Evolutionary conservation across 2,113 vertebrate species (phyloP), one percentile per base, ranked within the genome.

Genomic region (Globicephala melas): DNA sequence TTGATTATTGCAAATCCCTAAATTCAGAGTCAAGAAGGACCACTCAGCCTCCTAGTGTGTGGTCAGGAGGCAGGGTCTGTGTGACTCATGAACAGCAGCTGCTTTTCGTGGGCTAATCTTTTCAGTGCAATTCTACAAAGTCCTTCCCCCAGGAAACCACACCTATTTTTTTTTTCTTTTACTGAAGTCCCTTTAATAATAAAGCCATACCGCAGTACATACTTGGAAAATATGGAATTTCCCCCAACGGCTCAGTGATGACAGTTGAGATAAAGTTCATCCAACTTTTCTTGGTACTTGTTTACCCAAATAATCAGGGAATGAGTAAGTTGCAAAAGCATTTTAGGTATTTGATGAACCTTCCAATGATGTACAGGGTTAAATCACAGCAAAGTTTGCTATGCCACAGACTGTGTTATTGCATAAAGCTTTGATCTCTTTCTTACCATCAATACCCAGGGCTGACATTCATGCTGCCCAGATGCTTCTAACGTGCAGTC

Each of bases 211-310:
- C 21, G 21, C 6, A 89, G 84, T 44, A 63, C 4, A 53, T 36
- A 68, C 82, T 70, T 79, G 28, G 77, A 88, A 91, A 79, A 94
- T 81, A 41, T 0, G 13, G 81, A 94, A 94, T 89, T 96, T 96
- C 47, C 91, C 83, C 83, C 94, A 58, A 44, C 0, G 50, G 55
- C 71, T 89, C 62, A 36, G 31, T 18, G 81, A 89, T 76, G 86
- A 82, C 44, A 89, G 89, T 62, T 94, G 95, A 94, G 71, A 93
- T 83, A 79, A 89, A 98, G 95, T 90, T 87, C 74, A 83, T 68
- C 41, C 83, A 89, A 67, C 77, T 77, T 76, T 89, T 74, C 81
- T 77, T 73, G 70, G 77, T 67, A 41, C 79, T 79, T 53, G 62
- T 86, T 84, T 89, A 82, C 23, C 25, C 80, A 86, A 68, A 58